Evolutionary conservation across 2,797 vertebrate genomes (phyloP).

Genomic region (Acipenser ruthenus): DNA sequence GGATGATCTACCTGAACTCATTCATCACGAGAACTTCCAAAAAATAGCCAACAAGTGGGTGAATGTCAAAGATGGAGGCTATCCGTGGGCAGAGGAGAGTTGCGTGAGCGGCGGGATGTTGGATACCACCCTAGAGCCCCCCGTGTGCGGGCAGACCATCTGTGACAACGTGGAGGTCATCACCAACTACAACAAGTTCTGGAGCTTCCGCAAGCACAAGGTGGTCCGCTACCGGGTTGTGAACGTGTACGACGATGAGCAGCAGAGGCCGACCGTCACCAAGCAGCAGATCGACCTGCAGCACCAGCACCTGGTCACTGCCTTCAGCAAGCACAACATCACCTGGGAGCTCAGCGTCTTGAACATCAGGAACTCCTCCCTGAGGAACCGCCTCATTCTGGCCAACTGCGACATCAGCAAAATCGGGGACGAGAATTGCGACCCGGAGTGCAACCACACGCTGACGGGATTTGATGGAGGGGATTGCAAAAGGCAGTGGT

Average conservation of each 20-base stretch:
- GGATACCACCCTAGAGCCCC: slow-evolving; percentile 82
- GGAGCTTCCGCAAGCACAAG: slow-evolving; percentile 76
- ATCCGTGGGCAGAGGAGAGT: slow-evolving; percentile 54
- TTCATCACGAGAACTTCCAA: slow-evolving; percentile 87
- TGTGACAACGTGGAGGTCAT: slow-evolving; percentile 88
- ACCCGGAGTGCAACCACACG: slow-evolving; percentile 90
- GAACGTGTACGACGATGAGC: slow-evolving; percentile 75
- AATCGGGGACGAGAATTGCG: slow-evolving; percentile 80
- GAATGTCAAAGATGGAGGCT: slow-evolving; percentile 66
- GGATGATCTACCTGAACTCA: slow-evolving; percentile 74
- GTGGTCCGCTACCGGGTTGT: slow-evolving; percentile 85
- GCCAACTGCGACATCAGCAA: slow-evolving; percentile 96
- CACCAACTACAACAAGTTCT: slow-evolving; percentile 82
- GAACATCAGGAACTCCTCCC: slow-evolving; percentile 82
- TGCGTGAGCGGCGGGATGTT: slow-evolving; percentile 60
- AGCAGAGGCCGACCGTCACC: slow-evolving; percentile 75
- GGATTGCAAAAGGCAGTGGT: slow-evolving; percentile 68
- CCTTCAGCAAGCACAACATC: slow-evolving; percentile 88
- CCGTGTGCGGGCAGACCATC: slow-evolving; percentile 87
- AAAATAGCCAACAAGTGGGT: slow-evolving; percentile 79
- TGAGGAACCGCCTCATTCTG: slow-evolving; percentile 82
- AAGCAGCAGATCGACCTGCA: slow-evolving; percentile 87
- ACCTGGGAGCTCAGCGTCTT: slow-evolving; percentile 89
- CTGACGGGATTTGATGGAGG: slow-evolving; percentile 86
- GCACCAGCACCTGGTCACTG: slow-evolving; percentile 83